Base-by-base conservation (phyloP, 1,140 invertebrate species). In the Cherax destructor region DNA sequence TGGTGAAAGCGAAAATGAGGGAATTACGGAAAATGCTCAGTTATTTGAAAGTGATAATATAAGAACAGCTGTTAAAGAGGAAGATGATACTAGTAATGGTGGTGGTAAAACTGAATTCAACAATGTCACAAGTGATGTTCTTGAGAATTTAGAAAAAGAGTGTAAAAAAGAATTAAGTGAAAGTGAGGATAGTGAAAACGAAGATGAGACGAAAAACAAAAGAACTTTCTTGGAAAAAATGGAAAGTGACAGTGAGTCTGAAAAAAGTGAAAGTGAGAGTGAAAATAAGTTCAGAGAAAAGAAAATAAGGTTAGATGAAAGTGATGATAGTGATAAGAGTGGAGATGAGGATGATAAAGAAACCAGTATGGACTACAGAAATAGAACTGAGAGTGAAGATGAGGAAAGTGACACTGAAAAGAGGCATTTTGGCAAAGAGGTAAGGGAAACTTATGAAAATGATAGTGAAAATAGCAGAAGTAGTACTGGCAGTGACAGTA, bases 241-340 rank as follows among this genome's bases (percentile, higher is more conserved):
- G 49, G 80, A 83, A 18, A 85, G 65, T 74, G 89, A 78, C 47
- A 80, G 56, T 41, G 78, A 85, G 80, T 61, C 30, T n/a, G 84
- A 91, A 5, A 50, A 13, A 50, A 74, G 81, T 49, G 83, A 94
- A 88, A 94, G 94, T 84, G 94, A 94, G 78, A 94, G 94, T 83
- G 93, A 94, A 24, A 94, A 94, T 86, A 81, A 59, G 18, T 41
- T 21, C 16, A 72, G 52, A 41, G 69, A 83, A 87, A 69, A 80
- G 61, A 91, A 86, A 61, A 90, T 87, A 69, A n/a, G 6, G n/a
- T 13, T 61, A 59, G 52, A 88, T 47, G 49, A 92, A 87, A 49
- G 74, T 83, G 91, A 88, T 49, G 79, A 76, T 21, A 88, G 91
- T 49, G 69, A 92, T 41, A 65, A 83, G 30, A 69, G 59, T 78